Percentiles rank a stretch among this genome's conserved stretches.
Conservation (phyloP, 2,888 invertebrate species). For the Melolontha melolontha region DNA sequence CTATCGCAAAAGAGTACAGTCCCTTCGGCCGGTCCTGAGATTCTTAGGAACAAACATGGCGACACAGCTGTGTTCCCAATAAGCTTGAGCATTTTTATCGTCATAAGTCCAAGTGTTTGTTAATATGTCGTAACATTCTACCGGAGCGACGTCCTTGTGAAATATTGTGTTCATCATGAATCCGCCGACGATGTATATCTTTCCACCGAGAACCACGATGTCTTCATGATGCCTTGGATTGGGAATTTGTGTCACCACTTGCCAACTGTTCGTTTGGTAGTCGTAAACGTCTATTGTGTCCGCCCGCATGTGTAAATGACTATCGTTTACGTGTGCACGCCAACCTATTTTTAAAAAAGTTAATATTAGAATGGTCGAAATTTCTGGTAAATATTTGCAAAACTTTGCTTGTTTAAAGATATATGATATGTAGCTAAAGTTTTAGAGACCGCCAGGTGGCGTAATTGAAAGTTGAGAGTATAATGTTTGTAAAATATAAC, state of each 20-base stretch:
- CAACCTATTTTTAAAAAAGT: no score
- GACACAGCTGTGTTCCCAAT: constrained; percentile 79
- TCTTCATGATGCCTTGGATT: constrained; percentile 78
- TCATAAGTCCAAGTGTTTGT: constrained; percentile 72
- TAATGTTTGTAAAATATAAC: no score
- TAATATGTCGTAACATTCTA: constrained; percentile 76
- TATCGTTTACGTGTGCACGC: no score
- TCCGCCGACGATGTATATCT: constrained; percentile 78
- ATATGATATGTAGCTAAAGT: no score
- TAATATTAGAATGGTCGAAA: no score
- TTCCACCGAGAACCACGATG: constrained; percentile 71
- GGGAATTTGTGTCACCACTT: constrained; percentile 72
- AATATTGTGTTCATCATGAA: constrained; percentile 76
- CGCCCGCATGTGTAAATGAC: constrained; percentile 65
- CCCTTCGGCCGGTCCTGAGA: neutral
- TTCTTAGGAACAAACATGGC: constrained; percentile 74
- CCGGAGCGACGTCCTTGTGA: constrained; percentile 74
- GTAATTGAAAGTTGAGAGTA: no score
- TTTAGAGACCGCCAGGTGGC: no score
- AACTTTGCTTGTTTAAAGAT: no score
- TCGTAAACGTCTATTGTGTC: constrained; percentile 76
- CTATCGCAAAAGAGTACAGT: no score
- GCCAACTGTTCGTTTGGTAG: constrained; percentile 70
- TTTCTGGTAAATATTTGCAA: no score
- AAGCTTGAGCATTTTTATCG: constrained; percentile 75